Percentiles rank a stretch among this genome's conserved stretches.
Conservation (phyloP, 2,797 vertebrate species). For the Etheostoma nigrum region DNA sequence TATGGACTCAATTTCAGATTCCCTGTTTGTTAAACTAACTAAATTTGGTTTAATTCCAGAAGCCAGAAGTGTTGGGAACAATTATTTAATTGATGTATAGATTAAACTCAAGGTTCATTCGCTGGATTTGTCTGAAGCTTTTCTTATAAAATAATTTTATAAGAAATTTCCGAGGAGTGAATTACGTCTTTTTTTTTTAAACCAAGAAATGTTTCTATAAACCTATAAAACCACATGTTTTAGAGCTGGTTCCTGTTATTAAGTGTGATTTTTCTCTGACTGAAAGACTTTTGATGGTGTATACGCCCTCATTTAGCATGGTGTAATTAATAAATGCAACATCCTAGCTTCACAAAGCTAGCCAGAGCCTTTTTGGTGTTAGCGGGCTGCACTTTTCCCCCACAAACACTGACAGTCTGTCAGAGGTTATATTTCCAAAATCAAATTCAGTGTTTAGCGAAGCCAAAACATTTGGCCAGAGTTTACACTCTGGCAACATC, state of each 20-base stretch:
- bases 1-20: not conserved
- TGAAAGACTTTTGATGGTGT: not conserved
- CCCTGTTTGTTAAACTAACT: not conserved
- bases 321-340: not conserved
- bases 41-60: not conserved
- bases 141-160: not conserved
- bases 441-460: not conserved
- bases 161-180: not conserved
- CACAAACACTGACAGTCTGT: not conserved
- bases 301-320: not conserved
- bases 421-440: not conserved
- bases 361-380: not conserved
- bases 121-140: not conserved
- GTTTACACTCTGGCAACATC: slow-evolving; percentile 5
- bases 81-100: not conserved
- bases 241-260: not conserved
- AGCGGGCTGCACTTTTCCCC: not conserved
- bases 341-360: not conserved
- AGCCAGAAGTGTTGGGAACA: not conserved
- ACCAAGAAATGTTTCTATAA: not conserved
- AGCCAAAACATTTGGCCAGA: not conserved
- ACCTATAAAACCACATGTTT: not conserved
- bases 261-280: not conserved
- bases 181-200: not conserved
- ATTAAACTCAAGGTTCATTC: not conserved